A percentile compares a stretch with the other conserved stretches of the same genome.
Conservation (phyloP, 2,888 invertebrate genomes). For the Andrena minutula region DNA sequence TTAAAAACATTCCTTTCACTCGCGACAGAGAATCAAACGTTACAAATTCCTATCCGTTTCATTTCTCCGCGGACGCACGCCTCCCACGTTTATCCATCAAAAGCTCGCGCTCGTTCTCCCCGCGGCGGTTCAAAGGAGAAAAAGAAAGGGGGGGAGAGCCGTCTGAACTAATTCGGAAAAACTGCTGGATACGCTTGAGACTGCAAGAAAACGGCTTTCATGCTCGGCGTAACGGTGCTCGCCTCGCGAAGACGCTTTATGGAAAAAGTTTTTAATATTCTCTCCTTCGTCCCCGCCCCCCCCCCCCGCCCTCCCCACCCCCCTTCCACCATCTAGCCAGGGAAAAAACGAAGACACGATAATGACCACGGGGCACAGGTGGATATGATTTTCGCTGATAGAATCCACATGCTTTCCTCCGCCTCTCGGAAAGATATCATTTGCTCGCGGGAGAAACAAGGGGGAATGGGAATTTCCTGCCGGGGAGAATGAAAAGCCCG, state of each 20-base stretch:
- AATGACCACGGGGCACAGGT: slow-evolving; percentile 66
- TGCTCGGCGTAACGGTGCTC: slow-evolving; percentile 49
- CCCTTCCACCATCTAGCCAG: background rate
- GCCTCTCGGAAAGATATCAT: slow-evolving; percentile 29
- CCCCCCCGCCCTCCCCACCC: background rate
- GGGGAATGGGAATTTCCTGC: slow-evolving; percentile 32
- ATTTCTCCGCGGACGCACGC: background rate
- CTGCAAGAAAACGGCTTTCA: slow-evolving; percentile 53
- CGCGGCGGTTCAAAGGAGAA: background rate
- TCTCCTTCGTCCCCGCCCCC: slow-evolving; percentile 3
- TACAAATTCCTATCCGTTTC: background rate
- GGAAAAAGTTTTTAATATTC: slow-evolving; percentile 74
- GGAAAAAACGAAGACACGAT: slow-evolving; percentile 60
- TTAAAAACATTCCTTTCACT: background rate
- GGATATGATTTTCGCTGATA: slow-evolving; percentile 69
- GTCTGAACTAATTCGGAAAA: slow-evolving; percentile 65
- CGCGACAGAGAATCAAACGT: slow-evolving; percentile 27
- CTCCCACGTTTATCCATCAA: background rate
- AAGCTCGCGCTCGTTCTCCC: slow-evolving; percentile 17
- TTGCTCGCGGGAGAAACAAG: slow-evolving; percentile 26
- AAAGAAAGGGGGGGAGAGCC: slow-evolving; percentile 7
- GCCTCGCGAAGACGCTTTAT: slow-evolving; percentile 66
- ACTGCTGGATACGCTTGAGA: slow-evolving; percentile 39
- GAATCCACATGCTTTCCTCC: slow-evolving; percentile 48
- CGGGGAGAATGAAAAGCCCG: slow-evolving; percentile 3